phyloP scores from a whole-genome alignment of 2,113 vertebrate species.

The Eonycteris spelaea region DNA sequence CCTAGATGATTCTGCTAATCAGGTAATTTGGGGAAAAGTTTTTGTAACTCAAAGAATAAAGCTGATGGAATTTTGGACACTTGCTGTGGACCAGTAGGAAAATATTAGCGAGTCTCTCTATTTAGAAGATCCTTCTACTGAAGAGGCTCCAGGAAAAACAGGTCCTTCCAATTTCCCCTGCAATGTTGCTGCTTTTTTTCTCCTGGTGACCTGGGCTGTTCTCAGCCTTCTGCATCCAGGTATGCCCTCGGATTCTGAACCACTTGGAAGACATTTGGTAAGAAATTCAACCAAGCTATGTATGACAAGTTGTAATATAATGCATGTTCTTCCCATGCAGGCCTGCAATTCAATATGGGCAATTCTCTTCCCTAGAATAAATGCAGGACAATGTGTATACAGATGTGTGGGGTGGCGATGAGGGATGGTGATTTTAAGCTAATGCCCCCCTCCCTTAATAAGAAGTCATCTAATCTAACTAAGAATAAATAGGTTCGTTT shows the following conservation, averaged over 20 bases:
- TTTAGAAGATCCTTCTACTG: background rate
- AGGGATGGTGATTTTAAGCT: background rate
- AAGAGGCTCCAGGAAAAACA: background rate
- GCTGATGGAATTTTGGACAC: background rate
- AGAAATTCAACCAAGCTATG: background rate
- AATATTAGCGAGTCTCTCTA: background rate
- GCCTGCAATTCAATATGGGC: background rate
- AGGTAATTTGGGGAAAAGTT: background rate
- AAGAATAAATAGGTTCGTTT: background rate
- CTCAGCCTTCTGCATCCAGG: background rate
- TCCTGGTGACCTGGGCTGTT: background rate
- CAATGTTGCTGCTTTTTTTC: background rate
- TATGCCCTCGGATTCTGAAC: background rate
- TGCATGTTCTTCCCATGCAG: background rate
- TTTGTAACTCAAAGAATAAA: background rate
- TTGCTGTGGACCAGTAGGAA: background rate
- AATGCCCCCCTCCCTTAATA: background rate
- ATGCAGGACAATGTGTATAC: background rate
- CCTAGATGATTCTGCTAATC: background rate
- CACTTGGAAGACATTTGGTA: background rate
- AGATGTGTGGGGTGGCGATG: background rate
- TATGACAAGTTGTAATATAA: background rate
- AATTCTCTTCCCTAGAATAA: background rate
- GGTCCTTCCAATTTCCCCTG: background rate
- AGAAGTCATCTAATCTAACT: background rate